Evolutionary conservation across 2,888 invertebrate species (phyloP), one percentile per base, ranked within the genome.

Genomic region (Branchinecta sandiegonensis): DNA sequence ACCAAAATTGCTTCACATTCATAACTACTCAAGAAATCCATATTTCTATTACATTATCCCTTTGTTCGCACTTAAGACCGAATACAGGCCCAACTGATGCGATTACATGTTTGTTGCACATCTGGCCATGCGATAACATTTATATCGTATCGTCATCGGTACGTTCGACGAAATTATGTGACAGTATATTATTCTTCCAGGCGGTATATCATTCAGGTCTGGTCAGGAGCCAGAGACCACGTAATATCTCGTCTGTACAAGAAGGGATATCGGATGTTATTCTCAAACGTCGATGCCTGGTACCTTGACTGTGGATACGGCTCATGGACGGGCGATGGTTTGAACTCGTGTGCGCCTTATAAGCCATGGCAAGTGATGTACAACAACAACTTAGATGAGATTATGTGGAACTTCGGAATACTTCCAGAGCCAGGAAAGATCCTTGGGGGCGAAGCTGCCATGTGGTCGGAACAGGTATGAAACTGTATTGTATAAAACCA

Each of bases 331-430:
- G 85, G 84, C 0, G 83, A 81, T 47, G 89, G 88, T 13, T 87
- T 87, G 74, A 93, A 93, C 76, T 93, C 92, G 92, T 93, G 92
- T 76, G 85, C 90, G 0, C 92, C 92, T 0, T 93, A 90, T 78
- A 90, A 87, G 74, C 88, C 90, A 4, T 93, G 92, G 92, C 90
- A 92, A 77, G 86, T 84, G 74, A 85, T 91, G 1, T 93, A 93
- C 74, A 84, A 86, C 48, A 91, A 91, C 76, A 85, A 84, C 71
- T 86, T 87, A 0, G 50, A 56, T 46, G n/a, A n/a, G 13, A 67
- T 69, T 14, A 69, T 79, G 17, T 72, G 65, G 9, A 65, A 65
- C 47, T 69, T 69, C 50, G 65, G 67, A n/a, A 13, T 65, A 14
- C 67, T 72, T 1, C 73, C 72, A 68, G 72, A 72, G 66, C 37